A percentile compares a stretch with the other conserved stretches of the same genome.
Evolutionary conservation across 2,113 vertebrate genomes (phyloP).

Genomic region (Salvelinus alpinus): DNA sequence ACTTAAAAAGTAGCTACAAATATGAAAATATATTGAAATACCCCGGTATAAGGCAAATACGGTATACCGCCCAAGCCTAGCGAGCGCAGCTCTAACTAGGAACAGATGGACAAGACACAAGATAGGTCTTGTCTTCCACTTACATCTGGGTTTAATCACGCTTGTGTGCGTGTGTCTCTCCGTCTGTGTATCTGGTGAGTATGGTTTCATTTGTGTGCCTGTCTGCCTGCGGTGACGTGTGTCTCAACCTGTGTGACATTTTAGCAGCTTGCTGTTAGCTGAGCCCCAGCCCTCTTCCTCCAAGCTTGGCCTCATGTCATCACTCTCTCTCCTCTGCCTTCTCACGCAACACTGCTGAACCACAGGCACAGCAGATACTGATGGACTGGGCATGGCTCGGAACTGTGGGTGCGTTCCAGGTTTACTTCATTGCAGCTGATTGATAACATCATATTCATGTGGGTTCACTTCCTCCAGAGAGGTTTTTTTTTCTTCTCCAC

Average conservation of each 20-base stretch:
- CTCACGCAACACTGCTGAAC: not conserved
- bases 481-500: too few relatives aligned
- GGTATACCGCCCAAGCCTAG: not conserved
- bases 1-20: too few relatives aligned
- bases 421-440: too few relatives aligned
- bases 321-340: not conserved
- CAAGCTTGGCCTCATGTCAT: constrained; percentile 23
- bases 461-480: too few relatives aligned
- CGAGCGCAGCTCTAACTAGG: constrained; percentile 28
- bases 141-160: constrained; percentile 42
- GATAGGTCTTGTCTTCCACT: constrained; percentile 47
- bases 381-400: constrained; percentile 13
- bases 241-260: constrained; percentile 57
- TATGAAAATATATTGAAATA: too few relatives aligned
- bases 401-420: too few relatives aligned
- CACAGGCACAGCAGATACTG: not conserved
- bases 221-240: not conserved
- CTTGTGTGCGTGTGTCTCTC: constrained; percentile 27
- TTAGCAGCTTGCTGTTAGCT: constrained; percentile 32
- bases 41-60: not conserved
- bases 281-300: not conserved
- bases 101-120: constrained; percentile 54
- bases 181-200: constrained; percentile 22
- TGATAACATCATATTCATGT: too few relatives aligned
- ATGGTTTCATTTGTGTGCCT: constrained; percentile 25